Base-by-base conservation (phyloP, 2,888 invertebrate species). In the Aricia artaxerxes region DNA sequence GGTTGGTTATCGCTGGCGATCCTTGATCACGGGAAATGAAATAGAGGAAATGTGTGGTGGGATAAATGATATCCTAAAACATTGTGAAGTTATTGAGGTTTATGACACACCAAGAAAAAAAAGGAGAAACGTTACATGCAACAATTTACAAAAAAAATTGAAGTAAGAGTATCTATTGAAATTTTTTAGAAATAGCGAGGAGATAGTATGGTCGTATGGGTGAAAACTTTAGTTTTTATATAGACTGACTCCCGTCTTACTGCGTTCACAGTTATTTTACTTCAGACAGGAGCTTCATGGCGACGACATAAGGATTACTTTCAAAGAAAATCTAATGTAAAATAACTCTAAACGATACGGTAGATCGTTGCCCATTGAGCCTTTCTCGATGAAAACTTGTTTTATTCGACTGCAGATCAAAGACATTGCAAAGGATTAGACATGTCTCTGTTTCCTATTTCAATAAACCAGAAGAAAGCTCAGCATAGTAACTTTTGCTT, bases 161-260 rank as follows among this genome's bases (percentile, higher is more conserved):
- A 7, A 7, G 9, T 24, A 24, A 24, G 24, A 24, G 24, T 31
- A 31, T 31, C 9, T 7, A 64, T 64, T 9, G 24, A 9, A 64
- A 64, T 31, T 64, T 64, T 31, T 61, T 61, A 61, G 60, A 61
- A 61, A n/a, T 6, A 60, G 60, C 60, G 4, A 5, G 5, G 11
- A 60, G n/a, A n/a, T n/a, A 4, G 60, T 60, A 60, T 6, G n/a
- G 24, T 6, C 7, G 6, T n/a, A 7, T 64, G 64, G 4, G 64
- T 64, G 64, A 64, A 64, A 64, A 64, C 64, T 9, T 64, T 31
- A 64, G 64, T 64, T 64, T 61, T 44, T 64, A 24, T 61, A 64
- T 64, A 1, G 3, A 64, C 11, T 31, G 31, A 11, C 11, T 31
- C 7, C 31, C 31, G 31, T 3, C 31, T 31, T 4, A 4, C 16